Base-by-base conservation (phyloP, 53 echinoderm and acorn worm genomes). In the Holothuria scabra region DNA sequence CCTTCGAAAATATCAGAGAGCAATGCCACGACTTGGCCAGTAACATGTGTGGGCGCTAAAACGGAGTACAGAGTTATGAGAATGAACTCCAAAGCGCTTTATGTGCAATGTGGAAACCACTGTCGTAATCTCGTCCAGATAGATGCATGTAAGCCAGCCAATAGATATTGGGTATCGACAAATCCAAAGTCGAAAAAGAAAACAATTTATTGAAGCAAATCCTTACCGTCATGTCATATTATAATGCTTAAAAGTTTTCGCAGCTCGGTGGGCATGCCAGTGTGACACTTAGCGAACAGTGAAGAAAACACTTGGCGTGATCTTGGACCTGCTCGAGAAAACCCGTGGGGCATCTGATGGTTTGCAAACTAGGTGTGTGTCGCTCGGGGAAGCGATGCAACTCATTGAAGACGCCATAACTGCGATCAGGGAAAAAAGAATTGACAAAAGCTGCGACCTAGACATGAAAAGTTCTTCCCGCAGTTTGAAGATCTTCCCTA, bases 161-260 rank as follows among this genome's bases (percentile, higher is more conserved):
- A n/a, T 61, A 49, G 48, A 38, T 14, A 11, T 0, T 8, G 62
- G 4, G 74, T 74, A 21, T 74, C 74, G 23, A 60, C 60, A 16
- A 75, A 10, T 74, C 3, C 30, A 12, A 1, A 46, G 60, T 38
- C 20, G 60, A 28, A 32, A 59, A 24, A 1, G 60, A 0, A 2
- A 74, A 28, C 12, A 5, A n/a, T 85, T 85, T 41, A 74, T 85
- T 19, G 72, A 85, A 60, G 60, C 60, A 13, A 74, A 46, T 46
- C 59, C 85, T 44, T 37, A 74, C 2, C 75, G 74, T 3, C 75
- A 85, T 58, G 22, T 28, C 14, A 60, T 59, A 12, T 63, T 74
- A 13, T 16, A 25, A 80, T 60, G 0, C 60, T 80, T 16, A 80
- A 82, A 24, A 31, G 11, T 1, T 18, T 82, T 44, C 20, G 65